Evolutionary conservation across 2,888 invertebrate species (phyloP).

Genomic region (Biston stratarius): DNA sequence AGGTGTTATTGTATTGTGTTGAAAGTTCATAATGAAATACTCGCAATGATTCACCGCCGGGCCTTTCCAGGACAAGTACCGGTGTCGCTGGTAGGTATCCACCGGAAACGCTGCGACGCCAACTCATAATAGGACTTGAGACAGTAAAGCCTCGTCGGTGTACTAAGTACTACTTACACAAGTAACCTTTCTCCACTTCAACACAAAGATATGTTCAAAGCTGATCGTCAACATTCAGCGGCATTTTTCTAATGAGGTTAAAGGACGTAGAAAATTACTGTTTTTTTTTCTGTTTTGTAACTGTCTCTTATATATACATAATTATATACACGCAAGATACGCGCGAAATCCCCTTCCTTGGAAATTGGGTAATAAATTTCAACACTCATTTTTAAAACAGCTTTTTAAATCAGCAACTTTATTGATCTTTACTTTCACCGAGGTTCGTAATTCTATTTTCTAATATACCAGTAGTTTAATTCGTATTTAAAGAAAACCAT

Average conservation of each 20-base stretch:
- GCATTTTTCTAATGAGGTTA: too few species aligned
- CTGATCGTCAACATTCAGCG: too few species aligned
- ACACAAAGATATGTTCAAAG: too few species aligned
- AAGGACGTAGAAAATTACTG: too few species aligned
- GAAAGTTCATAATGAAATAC: background rate
- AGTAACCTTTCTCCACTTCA: too few species aligned
- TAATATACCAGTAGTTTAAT: constrained; percentile 1
- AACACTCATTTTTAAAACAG: too few species aligned
- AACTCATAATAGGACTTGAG: constrained; percentile 9
- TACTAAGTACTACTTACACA: background rate
- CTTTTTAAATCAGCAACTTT: too few species aligned
- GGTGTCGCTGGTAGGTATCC: background rate
- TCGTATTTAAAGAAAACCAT: constrained; percentile 20
- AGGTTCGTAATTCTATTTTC: background rate
- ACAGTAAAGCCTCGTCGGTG: background rate
- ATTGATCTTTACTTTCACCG: background rate
- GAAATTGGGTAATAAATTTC: too few species aligned
- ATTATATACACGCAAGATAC: too few species aligned
- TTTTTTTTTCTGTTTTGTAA: too few species aligned
- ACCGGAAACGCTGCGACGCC: constrained; percentile 21
- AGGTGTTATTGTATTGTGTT: background rate
- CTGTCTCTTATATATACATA: too few species aligned
- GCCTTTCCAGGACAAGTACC: constrained; percentile 13
- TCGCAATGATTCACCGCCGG: constrained; percentile 3
- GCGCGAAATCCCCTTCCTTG: too few species aligned